phyloP scores from a whole-genome alignment of 2,888 invertebrate species.

The Macrophya annulata region DNA sequence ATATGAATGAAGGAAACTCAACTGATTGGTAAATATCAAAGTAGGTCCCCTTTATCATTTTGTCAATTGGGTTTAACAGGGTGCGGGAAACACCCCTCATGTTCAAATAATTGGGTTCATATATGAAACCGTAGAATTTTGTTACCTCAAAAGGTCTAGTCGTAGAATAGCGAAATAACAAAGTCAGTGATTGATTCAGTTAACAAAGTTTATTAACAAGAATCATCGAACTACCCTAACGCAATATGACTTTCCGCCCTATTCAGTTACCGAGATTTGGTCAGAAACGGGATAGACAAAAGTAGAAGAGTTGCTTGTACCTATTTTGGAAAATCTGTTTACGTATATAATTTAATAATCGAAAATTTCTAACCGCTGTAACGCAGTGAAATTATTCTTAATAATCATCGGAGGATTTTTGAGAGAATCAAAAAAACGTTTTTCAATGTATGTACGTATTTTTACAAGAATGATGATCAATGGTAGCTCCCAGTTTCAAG shows the following conservation, averaged over 20 bases:
- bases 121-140: slow-evolving; percentile 17
- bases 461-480: background rate
- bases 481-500: background rate
- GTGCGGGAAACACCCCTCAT: background rate
- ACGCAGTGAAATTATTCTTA: background rate
- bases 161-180: slow-evolving; percentile 15
- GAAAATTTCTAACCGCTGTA: background rate
- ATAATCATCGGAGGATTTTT: background rate
- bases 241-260: background rate
- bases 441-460: background rate
- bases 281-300: background rate
- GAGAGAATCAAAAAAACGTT: background rate
- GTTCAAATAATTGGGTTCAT: background rate
- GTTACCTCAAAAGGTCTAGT: background rate
- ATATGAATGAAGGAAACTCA: background rate
- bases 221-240: slow-evolving; percentile 8
- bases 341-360: background rate
- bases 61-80: background rate
- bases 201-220: slow-evolving; percentile 15
- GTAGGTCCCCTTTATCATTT: background rate
- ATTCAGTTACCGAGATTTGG: background rate
- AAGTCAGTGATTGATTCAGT: slow-evolving; percentile 8
- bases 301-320: background rate
- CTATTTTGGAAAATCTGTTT: background rate
- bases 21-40: background rate